Conservation (phyloP, 2,797 vertebrate genomes). For the Falco concolor region DNA sequence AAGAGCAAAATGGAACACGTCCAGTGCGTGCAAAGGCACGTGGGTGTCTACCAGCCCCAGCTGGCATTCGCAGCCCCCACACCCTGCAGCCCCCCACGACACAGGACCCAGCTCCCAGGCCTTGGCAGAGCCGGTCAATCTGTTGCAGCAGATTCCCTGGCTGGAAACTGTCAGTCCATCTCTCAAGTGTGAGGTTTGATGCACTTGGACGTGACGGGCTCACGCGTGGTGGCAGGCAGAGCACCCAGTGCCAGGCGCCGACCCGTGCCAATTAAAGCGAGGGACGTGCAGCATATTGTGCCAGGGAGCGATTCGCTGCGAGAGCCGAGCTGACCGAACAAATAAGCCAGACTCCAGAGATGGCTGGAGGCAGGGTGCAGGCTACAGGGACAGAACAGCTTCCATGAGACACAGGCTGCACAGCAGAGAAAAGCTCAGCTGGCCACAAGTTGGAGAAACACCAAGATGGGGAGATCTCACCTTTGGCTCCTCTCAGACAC, state of each 20-base stretch:
- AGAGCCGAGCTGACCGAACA: neutral
- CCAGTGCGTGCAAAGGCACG: accelerated
- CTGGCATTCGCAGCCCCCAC: accelerated
- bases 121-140: neutral
- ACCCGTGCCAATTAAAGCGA: neutral
- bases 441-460: neutral
- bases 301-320: neutral
- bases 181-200: neutral
- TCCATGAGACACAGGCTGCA: accelerated
- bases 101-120: neutral
- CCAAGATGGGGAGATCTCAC: neutral
- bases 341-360: neutral
- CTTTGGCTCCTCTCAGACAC: neutral
- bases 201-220: accelerated
- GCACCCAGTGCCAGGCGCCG: neutral
- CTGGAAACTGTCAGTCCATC: neutral
- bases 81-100: neutral
- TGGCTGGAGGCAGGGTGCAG: neutral
- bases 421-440: neutral
- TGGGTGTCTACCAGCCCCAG: neutral
- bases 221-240: accelerated
- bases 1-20: neutral
- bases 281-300: neutral
- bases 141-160: neutral
- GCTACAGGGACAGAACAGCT: neutral